Evolutionary conservation across 37 sponge, comb jelly and placozoan species (phyloP).

Genomic region (Mnemiopsis leidyi): DNA sequence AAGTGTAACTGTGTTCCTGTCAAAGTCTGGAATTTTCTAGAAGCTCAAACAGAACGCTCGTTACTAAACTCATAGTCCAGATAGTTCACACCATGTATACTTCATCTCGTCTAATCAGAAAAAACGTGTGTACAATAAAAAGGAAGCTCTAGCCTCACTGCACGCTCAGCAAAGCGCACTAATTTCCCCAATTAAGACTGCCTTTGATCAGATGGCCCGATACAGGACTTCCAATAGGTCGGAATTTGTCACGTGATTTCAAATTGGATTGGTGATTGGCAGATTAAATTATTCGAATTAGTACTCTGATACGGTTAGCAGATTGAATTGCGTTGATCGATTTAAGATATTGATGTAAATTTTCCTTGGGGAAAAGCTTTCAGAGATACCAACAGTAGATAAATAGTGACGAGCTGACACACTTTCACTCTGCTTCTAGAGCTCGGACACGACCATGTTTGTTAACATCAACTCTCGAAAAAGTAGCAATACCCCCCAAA

Average conservation of each 20-base stretch:
- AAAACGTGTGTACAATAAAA: not conserved
- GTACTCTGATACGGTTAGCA: not conserved
- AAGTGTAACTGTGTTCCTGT: too few species aligned
- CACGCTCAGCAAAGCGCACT: not conserved
- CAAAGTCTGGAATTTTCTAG: too few species aligned
- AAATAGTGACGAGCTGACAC: too few species aligned
- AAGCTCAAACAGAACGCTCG: too few species aligned
- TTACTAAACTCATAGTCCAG: too few species aligned
- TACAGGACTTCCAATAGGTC: not conserved
- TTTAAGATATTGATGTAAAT: not conserved
- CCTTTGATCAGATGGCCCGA: too few species aligned
- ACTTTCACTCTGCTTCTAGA: too few species aligned
- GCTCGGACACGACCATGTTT: too few species aligned
- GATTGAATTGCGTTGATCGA: not conserved
- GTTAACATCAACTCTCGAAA: too few species aligned
- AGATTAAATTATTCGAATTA: not conserved
- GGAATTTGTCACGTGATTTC: not conserved
- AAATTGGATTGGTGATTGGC: not conserved
- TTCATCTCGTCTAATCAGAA: not conserved
- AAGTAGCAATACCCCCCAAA: too few species aligned
- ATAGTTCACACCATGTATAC: too few species aligned
- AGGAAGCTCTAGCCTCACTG: not conserved
- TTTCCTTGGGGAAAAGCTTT: not conserved
- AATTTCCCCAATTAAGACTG: not conserved
- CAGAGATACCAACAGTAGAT: too few species aligned